Evolutionary conservation across 2,888 invertebrate species (phyloP).

Genomic region (Octodonta nipae): DNA sequence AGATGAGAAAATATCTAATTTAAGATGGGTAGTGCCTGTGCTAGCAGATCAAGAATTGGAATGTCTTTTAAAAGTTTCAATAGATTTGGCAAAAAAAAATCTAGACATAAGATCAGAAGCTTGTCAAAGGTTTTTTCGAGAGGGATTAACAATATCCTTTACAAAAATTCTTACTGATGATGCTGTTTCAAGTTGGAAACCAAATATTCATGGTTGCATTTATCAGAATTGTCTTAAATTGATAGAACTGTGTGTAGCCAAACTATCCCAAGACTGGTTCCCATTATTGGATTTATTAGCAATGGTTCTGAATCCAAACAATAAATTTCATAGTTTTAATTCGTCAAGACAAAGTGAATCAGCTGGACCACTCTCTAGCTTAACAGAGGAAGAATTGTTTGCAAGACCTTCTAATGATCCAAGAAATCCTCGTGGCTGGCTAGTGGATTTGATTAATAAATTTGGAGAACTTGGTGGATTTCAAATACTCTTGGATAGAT

Average conservation of each 20-base stretch:
- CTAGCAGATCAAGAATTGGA: constrained; percentile 92
- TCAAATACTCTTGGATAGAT: constrained; percentile 68
- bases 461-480: constrained; percentile 87
- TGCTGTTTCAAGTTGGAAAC: constrained; percentile 94
- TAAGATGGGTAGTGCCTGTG: constrained; percentile 95
- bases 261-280: constrained; percentile 77
- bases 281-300: constrained; percentile 82
- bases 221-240: constrained; percentile 84
- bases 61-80: constrained; percentile 76
- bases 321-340: constrained; percentile 87
- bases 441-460: constrained; percentile 87
- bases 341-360: constrained; percentile 62
- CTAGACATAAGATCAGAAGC: constrained; percentile 77
- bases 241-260: constrained; percentile 83
- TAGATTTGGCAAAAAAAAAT: constrained; percentile 76
- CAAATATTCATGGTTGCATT: constrained; percentile 91
- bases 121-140: constrained; percentile 89
- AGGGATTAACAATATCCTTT: constrained; percentile 86
- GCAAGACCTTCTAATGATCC: constrained; percentile 67
- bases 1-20: constrained; percentile 91
- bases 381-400: constrained; percentile 56
- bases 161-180: constrained; percentile 94
- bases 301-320: constrained; percentile 88
- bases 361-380: constrained; percentile 45
- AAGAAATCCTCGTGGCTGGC: constrained; percentile 83